phyloP scores from a whole-genome alignment of 2,888 invertebrate species.

The Drosophila anomalata region DNA sequence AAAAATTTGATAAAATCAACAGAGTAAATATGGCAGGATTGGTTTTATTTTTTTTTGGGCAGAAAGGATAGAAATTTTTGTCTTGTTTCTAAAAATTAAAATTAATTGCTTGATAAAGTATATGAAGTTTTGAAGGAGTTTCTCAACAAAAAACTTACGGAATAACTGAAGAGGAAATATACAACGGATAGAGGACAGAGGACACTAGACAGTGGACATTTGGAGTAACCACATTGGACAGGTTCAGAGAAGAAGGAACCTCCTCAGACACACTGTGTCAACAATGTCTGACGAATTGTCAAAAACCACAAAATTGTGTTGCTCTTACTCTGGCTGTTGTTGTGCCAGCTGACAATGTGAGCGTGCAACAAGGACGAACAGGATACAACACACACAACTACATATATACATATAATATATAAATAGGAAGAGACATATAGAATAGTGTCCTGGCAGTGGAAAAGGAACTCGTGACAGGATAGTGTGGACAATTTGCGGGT shows the following conservation, averaged over 20 bases:
- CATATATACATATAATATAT: constrained; percentile 4
- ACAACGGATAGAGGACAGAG: background rate
- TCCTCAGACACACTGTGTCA: constrained; percentile 59
- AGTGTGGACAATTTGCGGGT: constrained; percentile 57
- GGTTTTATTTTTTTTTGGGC: background rate
- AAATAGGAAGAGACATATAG: background rate
- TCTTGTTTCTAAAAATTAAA: background rate
- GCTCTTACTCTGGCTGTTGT: constrained; percentile 7
- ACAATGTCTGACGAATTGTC: constrained; percentile 71
- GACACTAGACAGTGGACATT: constrained; percentile 11
- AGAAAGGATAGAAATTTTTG: background rate
- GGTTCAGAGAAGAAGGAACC: constrained; percentile 31
- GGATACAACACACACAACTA: constrained; percentile 8
- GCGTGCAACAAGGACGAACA: constrained; percentile 26
- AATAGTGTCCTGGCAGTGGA: background rate
- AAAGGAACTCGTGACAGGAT: constrained; percentile 41
- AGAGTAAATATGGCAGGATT: constrained; percentile 37
- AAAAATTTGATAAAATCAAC: constrained; percentile 27
- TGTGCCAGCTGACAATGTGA: constrained; percentile 19
- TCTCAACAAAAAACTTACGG: background rate
- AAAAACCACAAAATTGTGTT: constrained; percentile 50
- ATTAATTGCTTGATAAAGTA: background rate
- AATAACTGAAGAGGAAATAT: constrained; percentile 29
- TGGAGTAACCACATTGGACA: constrained; percentile 32
- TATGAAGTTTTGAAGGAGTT: background rate